Base-by-base conservation (phyloP, 2,797 vertebrate species). In the Platalea minor region DNA sequence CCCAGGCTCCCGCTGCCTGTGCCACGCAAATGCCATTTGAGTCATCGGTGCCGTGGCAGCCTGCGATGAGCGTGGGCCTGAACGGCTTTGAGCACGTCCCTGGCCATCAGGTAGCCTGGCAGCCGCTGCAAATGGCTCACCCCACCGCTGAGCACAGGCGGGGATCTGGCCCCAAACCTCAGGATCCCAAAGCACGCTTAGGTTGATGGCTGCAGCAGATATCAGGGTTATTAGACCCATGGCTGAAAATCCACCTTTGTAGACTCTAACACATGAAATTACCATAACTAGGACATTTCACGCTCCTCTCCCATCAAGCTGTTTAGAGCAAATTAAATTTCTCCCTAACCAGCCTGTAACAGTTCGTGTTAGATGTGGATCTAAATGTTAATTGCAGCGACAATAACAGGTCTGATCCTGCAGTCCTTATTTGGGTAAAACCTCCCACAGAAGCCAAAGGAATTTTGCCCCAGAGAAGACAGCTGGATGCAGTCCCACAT, bases 381-480 rank as follows among this genome's bases (percentile, higher is more conserved):
- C 94, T 94, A 94, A 95, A 96, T 93, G 95, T 96, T 97, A 96
- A 96, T 97, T 96, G 94, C 95, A 93, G 95, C 89, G 94, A 96
- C 95, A 96, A 95, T 95, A 95, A 97, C 94, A 97, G 96, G 96
- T 96, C 96, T 95, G 94, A 97, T 96, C 96, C 96, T 97, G 96
- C 90, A 94, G 69, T 91, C 91, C 94, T 94, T 96, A 95, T 96
- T 97, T 96, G 96, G 94, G 91, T 96, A 95, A 96, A 95, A 65
- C 96, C 95, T 96, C 94, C 96, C 95, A 96, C 95, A 90, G 96
- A 96, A 96, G 96, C 96, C 95, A 96, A 95, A 96, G 94, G 95
- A 97, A 96, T 96, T 96, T 96, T 95, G 95, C 96, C 96, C 96
- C 95, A 65, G 93, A 96, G 94, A 96, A 97, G 91, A 76, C 95